Evolutionary conservation across 2,113 vertebrate genomes (phyloP).

Genomic region (Ceuthmochares aereus): DNA sequence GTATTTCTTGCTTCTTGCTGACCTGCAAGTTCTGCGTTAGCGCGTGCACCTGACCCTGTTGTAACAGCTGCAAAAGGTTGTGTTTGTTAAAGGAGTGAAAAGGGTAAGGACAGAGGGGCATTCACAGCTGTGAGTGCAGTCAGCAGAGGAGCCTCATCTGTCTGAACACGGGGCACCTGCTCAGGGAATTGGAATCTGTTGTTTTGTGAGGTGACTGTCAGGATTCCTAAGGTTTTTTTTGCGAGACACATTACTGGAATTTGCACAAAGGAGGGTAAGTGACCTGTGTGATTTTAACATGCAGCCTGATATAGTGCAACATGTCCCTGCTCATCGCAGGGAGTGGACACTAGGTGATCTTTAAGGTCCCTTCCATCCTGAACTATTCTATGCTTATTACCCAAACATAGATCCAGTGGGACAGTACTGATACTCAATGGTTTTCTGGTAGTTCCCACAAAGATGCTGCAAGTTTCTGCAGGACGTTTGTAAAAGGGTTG

Average conservation of each 20-base stretch:
- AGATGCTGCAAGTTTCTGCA: not conserved
- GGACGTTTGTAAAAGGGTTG: not conserved
- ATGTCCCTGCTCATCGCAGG: too few species aligned
- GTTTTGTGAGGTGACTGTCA: not conserved
- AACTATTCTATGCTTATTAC: not conserved
- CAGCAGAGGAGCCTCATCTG: not conserved
- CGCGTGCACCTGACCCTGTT: not conserved
- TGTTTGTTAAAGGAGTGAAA: not conserved
- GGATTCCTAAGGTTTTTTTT: not conserved
- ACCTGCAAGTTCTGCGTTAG: not conserved
- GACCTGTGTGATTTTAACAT: not conserved
- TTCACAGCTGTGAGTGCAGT: not conserved
- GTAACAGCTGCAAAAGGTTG: not conserved
- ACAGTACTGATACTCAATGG: rapidly evolving
- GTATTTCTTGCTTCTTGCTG: not conserved
- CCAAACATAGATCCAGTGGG: rapidly evolving
- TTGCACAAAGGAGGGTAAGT: not conserved
- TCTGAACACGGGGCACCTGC: not conserved
- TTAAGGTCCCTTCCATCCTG: too few species aligned
- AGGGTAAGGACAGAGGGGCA: not conserved
- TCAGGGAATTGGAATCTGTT: not conserved
- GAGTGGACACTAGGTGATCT: too few species aligned
- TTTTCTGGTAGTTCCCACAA: not conserved
- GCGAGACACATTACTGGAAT: not conserved
- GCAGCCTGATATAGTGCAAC: too few species aligned